Conservation (phyloP, 1,140 invertebrate species). For the Conus betulinus region DNA sequence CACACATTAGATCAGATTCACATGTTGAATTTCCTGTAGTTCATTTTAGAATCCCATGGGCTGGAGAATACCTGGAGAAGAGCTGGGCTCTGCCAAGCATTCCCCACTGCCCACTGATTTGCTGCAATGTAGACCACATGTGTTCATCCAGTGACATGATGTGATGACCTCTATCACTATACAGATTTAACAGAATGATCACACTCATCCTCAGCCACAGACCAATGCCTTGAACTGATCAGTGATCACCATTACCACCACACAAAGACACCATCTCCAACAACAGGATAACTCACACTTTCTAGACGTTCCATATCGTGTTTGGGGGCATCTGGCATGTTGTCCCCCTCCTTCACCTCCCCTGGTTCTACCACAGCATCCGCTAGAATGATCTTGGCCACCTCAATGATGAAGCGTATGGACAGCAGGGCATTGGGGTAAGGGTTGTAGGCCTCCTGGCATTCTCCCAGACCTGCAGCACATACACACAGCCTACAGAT, state of each 20-base stretch:
- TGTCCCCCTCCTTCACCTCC: slow-evolving; percentile 63
- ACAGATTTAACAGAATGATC: background rate
- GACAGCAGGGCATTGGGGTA: slow-evolving; percentile 74
- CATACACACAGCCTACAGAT: background rate
- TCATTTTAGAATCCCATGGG: too few species aligned
- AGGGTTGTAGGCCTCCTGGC: slow-evolving; percentile 72
- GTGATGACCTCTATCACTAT: too few species aligned
- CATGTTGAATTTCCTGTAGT: too few species aligned
- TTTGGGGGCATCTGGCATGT: slow-evolving; percentile 30
- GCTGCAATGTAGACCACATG: too few species aligned
- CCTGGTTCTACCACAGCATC: slow-evolving; percentile 66
- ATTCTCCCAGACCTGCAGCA: slow-evolving; percentile 66
- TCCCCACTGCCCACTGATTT: too few species aligned
- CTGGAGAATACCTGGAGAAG: too few species aligned
- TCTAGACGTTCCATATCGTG: slow-evolving; percentile 38
- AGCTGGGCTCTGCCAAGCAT: too few species aligned
- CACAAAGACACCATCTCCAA: background rate
- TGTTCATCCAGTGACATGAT: too few species aligned
- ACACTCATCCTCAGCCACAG: background rate
- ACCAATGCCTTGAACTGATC: background rate
- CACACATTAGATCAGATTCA: too few species aligned
- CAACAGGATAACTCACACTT: slow-evolving; percentile 15
- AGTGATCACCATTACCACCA: background rate
- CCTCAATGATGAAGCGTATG: slow-evolving; percentile 72
- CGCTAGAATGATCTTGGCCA: slow-evolving; percentile 71